Percentiles rank a stretch among this genome's conserved stretches.
Evolutionary conservation across 2,888 invertebrate genomes (phyloP).

Genomic region (Xanthia togata): DNA sequence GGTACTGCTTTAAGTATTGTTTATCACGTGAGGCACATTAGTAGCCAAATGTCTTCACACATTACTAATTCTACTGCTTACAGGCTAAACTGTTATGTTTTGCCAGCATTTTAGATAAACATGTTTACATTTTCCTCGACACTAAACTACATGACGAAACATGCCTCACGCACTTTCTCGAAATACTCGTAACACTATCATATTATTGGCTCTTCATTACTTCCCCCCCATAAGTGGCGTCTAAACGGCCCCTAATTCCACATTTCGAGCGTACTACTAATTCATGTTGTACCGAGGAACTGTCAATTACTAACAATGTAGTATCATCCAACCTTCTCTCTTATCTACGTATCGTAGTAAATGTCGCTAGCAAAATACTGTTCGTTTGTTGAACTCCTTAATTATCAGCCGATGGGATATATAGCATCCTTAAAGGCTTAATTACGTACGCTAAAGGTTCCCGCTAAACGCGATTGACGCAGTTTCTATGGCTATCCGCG

Average conservation of each 20-base stretch:
- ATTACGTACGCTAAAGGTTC: conserved; percentile 73
- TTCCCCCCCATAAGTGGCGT: conserved; percentile 36
- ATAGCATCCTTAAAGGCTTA: conserved; percentile 77
- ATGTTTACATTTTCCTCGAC: conserved; percentile 30
- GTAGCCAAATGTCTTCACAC: conserved; percentile 38
- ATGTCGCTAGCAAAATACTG: conserved; percentile 65
- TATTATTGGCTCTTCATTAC: conserved; percentile 42
- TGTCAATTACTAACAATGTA: conserved; percentile 66
- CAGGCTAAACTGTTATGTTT: conserved; percentile 8
- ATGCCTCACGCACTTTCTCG: conserved; percentile 26
- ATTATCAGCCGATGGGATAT: conserved; percentile 73
- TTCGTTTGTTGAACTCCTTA: conserved; percentile 71
- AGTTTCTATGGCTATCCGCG: conserved; percentile 76
- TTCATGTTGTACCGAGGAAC: conserved; percentile 51
- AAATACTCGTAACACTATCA: conserved; percentile 37
- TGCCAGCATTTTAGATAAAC: conserved; percentile 29
- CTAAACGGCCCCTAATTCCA: conserved; percentile 48
- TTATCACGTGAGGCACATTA: conserved; percentile 48
- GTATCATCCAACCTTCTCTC: conserved; percentile 60
- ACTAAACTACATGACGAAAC: conserved; percentile 25
- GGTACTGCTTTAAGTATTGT: conserved; percentile 45
- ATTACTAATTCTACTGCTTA: conserved; percentile 29
- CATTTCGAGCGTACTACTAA: conserved; percentile 52
- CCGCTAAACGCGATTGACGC: conserved; percentile 72
- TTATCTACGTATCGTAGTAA: conserved; percentile 63